Base-by-base conservation (phyloP, 2,113 vertebrate genomes). In the Neotragus moschatus region DNA sequence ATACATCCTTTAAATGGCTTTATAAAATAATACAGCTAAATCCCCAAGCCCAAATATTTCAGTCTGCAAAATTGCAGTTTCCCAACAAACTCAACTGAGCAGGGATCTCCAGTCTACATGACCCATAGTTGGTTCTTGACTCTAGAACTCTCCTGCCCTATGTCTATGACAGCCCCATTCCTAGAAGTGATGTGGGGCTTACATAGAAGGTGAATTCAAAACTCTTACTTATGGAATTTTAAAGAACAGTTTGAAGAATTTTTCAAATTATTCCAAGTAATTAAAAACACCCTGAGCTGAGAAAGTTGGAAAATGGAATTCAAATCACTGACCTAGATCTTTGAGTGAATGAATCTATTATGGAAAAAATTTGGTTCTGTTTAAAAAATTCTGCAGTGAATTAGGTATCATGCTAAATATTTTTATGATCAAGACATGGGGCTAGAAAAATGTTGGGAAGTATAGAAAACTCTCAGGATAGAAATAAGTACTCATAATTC, bases 291-390 rank as follows among this genome's bases (percentile, higher is more conserved):
- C 3, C 36, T 79, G 13, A 92, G 30, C 17, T 89, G 36, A 94
- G 53, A 75, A 55, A 88, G 39, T 45, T 95, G 13, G 39, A 75
- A 91, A 75, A 30, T 56, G 6, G 39, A 91, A 81, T 61, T 91
- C 43, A 84, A 89, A 80, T 97, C 56, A 86, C 15, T 91, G 80
- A 77, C 47, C 45, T 63, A 94, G 36, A 91, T 79, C 61, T 95
- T 93, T 86, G 53, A 88, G 14, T 88, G 28, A 94, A 56, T 89
- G 30, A 66, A 60, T 66, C 16, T 39, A 53, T 49, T 47, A 28
- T 80, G 53, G 33, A 49, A 91, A 90, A 88, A 58, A 21, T 5
- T 39, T 66, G 30, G 6, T 36, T 66, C 79, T 55, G 21, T 58
- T 85, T 96, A 39, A 86, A 89, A 93, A 87, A 75, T 82, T 66